phyloP scores from a whole-genome alignment of 2,797 vertebrate genomes.

The Tangara arthus region DNA sequence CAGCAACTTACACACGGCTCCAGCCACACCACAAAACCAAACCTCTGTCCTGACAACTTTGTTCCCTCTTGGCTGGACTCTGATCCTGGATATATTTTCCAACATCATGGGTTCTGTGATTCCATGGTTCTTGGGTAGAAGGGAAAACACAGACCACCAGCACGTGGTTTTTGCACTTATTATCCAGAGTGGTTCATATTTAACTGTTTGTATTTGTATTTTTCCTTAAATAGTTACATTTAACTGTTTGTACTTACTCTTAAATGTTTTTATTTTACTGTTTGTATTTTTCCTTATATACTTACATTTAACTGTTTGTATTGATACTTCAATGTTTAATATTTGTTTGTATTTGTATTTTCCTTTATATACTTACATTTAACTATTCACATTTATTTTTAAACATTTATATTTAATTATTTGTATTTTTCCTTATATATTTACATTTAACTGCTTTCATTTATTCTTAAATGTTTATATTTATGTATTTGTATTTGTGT shows the following conservation, averaged over 20 bases:
- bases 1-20: not conserved
- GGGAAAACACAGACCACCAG: not conserved
- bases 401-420: too few relatives aligned
- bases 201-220: not conserved
- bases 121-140: not conserved
- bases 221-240: rapidly evolving
- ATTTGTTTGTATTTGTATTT: not conserved
- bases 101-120: rapidly evolving
- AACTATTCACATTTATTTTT: not conserved
- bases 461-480: rapidly evolving
- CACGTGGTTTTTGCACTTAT: rapidly evolving
- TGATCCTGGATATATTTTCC: rapidly evolving
- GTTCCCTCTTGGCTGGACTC: too few relatives aligned
- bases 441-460: not conserved
- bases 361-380: too few relatives aligned
- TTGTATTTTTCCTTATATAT: not conserved
- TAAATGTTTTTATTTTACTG: not conserved
- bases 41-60: not conserved
- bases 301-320: not conserved
- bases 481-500: not conserved
- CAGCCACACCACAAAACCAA: rapidly evolving
- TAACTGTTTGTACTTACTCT: not conserved
- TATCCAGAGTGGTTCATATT: rapidly evolving
- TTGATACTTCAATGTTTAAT: not conserved
- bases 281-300: not conserved